Percentiles rank a stretch among this genome's conserved stretches.
These are phyloP conservation scores for Sitodiplosis mosellana DNA, from an alignment of 1,140 invertebrate species.

Conservation along the genomic window DNA sequence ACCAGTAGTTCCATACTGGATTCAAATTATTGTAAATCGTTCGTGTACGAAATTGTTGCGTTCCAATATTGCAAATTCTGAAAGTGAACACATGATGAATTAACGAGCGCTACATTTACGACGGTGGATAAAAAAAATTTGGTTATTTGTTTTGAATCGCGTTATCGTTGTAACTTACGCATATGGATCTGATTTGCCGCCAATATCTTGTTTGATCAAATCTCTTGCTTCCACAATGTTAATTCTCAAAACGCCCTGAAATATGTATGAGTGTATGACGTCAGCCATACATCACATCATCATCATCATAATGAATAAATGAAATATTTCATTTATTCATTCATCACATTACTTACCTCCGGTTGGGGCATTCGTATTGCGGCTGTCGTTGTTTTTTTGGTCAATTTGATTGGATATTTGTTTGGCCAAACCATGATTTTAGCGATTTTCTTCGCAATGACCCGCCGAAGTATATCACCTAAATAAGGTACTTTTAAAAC, in stretches of 20 bases:
- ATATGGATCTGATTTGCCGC: conserved; percentile 91
- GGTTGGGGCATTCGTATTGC: conserved; percentile 71
- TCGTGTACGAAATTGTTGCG: conserved; percentile 71
- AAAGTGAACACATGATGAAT: too few species aligned
- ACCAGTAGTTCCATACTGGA: conserved; percentile 88
- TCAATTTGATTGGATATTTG: conserved; percentile 72
- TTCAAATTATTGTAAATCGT: conserved; percentile 82
- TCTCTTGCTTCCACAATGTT: conserved; percentile 85
- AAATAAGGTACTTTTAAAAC: conserved; percentile 86
- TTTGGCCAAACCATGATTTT: conserved; percentile 85
- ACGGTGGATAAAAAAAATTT: too few species aligned
- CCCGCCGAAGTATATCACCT: conserved; percentile 70
- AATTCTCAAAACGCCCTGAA: conserved; percentile 62
- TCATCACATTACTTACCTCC: conserved; percentile 39
- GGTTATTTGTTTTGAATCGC: too few species aligned
- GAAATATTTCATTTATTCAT: too few species aligned
- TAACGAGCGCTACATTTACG: too few species aligned
- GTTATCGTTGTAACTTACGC: too few species aligned
- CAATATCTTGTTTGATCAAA: conserved; percentile 80
- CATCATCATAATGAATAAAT: not conserved
- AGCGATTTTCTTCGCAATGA: conserved; percentile 76
- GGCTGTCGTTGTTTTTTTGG: conserved; percentile 55
- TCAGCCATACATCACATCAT: too few species aligned
- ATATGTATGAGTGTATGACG: too few species aligned
- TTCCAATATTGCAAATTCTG: conserved; percentile 68